Conservation (phyloP, 1,140 invertebrate genomes). For the Drosophila sproati region DNA sequence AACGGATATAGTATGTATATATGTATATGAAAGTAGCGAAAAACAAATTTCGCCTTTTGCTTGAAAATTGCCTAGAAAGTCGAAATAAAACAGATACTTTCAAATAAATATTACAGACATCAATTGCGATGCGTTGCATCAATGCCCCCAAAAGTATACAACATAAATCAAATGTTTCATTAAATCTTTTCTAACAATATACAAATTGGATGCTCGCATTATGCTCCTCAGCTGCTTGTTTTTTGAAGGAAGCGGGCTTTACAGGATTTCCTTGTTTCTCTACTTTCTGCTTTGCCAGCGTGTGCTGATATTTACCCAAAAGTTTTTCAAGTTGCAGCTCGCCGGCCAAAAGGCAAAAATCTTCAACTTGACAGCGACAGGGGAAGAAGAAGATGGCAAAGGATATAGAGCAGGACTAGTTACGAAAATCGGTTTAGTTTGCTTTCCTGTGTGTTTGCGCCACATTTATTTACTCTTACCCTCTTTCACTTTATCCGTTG, state of each 20-base stretch:
- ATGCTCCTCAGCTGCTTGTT: neutral
- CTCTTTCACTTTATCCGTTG: neutral
- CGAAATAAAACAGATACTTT: neutral
- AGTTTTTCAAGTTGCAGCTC: constrained; percentile 38
- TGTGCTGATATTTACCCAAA: constrained; percentile 46
- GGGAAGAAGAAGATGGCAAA: neutral
- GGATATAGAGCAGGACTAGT: constrained; percentile 29
- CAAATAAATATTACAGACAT: neutral
- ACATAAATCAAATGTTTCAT: constrained; percentile 5
- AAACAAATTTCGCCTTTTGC: neutral
- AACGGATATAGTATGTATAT: too few relatives aligned
- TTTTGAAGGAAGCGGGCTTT: constrained; percentile 17
- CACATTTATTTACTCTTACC: constrained; percentile 48
- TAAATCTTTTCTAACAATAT: neutral
- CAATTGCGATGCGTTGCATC: neutral
- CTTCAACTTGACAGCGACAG: constrained; percentile 9
- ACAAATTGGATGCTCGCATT: constrained; percentile 24
- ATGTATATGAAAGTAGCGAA: neutral
- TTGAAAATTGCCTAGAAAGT: too few relatives aligned
- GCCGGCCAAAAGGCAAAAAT: constrained; percentile 49
- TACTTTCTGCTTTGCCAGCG: constrained; percentile 2
- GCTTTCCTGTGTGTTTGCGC: constrained; percentile 35
- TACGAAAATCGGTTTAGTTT: constrained; percentile 61
- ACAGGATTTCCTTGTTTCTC: constrained; percentile 16
- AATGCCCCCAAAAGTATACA: neutral